Conservation (phyloP, 2,797 vertebrate genomes). For the Parauchenoglanis punctatus region DNA sequence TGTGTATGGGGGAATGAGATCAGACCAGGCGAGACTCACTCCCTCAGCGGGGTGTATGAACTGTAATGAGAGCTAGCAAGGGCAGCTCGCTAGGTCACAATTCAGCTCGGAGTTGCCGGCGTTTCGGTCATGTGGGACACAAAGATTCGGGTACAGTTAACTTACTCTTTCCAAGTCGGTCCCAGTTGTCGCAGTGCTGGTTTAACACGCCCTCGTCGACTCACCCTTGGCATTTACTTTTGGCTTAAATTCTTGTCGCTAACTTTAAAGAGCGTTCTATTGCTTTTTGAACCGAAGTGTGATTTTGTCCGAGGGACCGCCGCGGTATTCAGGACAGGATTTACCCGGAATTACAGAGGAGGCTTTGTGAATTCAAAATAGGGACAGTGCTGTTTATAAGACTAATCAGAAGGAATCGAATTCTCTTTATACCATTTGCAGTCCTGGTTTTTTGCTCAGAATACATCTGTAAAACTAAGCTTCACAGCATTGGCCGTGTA, state of each 20-base stretch:
- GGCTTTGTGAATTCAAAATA: neutral
- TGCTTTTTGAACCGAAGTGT: neutral
- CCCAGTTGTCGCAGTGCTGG: neutral
- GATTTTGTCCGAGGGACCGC: neutral
- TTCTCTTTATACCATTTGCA: too few species aligned
- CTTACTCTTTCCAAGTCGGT: neutral
- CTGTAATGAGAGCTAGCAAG: conserved; percentile 35
- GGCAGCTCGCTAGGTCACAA: conserved; percentile 10
- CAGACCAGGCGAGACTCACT: conserved; percentile 50
- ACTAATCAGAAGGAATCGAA: neutral
- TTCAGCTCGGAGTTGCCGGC: neutral
- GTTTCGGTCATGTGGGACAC: neutral
- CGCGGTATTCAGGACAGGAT: neutral
- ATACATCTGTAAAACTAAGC: neutral
- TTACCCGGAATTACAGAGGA: neutral
- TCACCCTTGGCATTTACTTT: conserved; percentile 18
- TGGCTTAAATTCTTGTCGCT: neutral
- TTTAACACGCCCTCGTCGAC: neutral
- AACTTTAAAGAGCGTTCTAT: neutral
- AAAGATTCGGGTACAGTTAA: neutral
- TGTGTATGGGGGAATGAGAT: conserved; percentile 58
- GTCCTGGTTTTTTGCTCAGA: neutral
- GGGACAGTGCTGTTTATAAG: neutral
- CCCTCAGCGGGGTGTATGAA: conserved; percentile 50
- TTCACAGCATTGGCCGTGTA: neutral